Conservation (phyloP, 2,888 invertebrate genomes). For the Melinaea menophilus region DNA sequence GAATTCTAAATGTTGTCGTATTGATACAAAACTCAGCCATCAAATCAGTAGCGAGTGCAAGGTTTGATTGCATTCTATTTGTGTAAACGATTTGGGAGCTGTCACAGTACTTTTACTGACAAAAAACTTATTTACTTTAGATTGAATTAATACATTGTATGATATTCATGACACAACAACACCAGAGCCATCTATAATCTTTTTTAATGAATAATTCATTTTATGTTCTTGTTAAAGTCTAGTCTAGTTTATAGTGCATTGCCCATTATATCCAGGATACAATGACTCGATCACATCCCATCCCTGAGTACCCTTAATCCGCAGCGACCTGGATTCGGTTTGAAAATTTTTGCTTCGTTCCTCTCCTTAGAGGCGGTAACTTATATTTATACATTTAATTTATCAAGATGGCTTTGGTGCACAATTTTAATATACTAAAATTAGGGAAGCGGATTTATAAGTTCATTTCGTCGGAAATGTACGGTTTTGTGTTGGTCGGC, state of each 20-base stretch:
- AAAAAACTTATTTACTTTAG: neutral
- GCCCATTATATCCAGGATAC: neutral
- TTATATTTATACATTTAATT: conserved; percentile 25
- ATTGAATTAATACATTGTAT: no score
- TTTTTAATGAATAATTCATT: no score
- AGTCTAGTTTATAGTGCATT: neutral
- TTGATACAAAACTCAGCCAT: conserved; percentile 13
- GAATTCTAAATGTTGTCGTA: conserved; percentile 3
- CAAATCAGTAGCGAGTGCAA: conserved; percentile 19
- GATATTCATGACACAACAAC: no score
- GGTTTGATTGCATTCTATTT: conserved; percentile 31
- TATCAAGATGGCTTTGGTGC: conserved; percentile 10
- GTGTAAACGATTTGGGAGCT: conserved; percentile 18
- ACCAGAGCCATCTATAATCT: no score
- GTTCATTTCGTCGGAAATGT: neutral
- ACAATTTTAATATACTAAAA: conserved; percentile 13
- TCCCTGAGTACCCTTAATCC: conserved; percentile 18
- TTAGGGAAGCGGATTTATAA: conserved; percentile 6
- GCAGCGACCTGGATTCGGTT: conserved; percentile 30
- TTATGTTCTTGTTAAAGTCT: no score
- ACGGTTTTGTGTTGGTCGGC: neutral
- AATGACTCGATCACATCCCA: conserved; percentile 24
- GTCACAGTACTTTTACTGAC: conserved; percentile 11
- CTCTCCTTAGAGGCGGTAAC: conserved; percentile 20
- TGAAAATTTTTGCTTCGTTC: conserved; percentile 29